A percentile compares a stretch with the other conserved stretches of the same genome.
phyloP scores from a whole-genome alignment of 2,888 invertebrate genomes.

The Alitta virens region DNA sequence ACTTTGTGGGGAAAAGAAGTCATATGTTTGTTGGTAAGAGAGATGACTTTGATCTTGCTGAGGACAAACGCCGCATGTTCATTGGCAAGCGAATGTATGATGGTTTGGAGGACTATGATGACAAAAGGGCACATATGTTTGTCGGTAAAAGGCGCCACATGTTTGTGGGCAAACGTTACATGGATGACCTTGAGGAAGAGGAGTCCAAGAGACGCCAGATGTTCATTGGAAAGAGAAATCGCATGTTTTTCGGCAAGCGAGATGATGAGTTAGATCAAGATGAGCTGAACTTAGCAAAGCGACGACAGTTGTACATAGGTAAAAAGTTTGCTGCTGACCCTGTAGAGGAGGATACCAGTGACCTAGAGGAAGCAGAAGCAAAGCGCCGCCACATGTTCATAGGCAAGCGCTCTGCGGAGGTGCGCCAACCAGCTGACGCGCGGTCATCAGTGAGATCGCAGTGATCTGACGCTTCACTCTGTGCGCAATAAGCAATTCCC shows the following conservation, averaged over 20 bases:
- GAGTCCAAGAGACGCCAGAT: conserved; percentile 16
- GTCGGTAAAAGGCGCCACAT: conserved; percentile 17
- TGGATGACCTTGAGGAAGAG: conserved; percentile 6
- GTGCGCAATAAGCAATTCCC: no score
- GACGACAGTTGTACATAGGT: conserved; percentile 12
- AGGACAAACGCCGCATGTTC: neutral
- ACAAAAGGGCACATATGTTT: conserved; percentile 17
- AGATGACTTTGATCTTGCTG: neutral
- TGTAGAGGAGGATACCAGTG: no score
- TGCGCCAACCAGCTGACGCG: no score
- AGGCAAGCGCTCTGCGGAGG: neutral
- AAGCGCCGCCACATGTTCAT: neutral
- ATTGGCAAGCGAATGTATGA: conserved; percentile 4
- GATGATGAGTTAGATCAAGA: conserved; percentile 3
- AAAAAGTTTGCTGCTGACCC: neutral
- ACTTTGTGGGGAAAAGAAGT: conserved; percentile 15
- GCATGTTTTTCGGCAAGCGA: conserved; percentile 11
- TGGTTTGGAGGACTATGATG: conserved; percentile 12
- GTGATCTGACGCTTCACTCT: no score
- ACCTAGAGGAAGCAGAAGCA: neutral
- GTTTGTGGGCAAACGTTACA: conserved; percentile 12
- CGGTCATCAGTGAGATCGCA: no score
- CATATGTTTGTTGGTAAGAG: conserved; percentile 23
- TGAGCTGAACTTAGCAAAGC: neutral
- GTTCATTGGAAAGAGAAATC: conserved; percentile 21